Percentiles rank a stretch among this genome's conserved stretches.
phyloP scores from a whole-genome alignment of 2,797 vertebrate genomes.

The Choloepus didactylus region DNA sequence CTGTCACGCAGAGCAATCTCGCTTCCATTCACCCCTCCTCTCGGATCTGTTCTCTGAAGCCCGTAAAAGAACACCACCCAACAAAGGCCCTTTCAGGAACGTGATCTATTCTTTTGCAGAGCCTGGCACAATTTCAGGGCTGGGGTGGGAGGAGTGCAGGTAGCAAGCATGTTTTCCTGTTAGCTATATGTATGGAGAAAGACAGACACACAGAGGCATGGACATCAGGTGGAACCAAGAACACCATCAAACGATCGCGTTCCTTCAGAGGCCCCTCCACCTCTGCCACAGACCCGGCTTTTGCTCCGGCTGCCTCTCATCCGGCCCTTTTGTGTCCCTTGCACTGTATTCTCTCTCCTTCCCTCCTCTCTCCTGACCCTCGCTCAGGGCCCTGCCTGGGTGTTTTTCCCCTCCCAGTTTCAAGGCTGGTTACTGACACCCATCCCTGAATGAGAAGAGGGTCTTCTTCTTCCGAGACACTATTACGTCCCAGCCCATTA shows the following conservation, averaged over 20 bases:
- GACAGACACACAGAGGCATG: neutral
- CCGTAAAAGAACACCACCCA: neutral
- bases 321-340: fast-evolving
- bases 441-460: neutral
- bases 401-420: neutral
- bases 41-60: neutral
- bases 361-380: neutral
- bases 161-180: neutral
- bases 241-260: fast-evolving
- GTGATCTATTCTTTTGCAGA: neutral
- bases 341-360: neutral
- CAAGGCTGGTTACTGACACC: neutral
- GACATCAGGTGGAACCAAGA: neutral
- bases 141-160: neutral
- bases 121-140: neutral
- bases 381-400: neutral
- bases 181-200: neutral
- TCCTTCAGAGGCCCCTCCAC: neutral
- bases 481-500: neutral
- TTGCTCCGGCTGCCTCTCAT: no score
- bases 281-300: neutral
- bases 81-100: neutral
- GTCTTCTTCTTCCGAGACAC: neutral
- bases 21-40: neutral
- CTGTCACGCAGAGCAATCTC: neutral